Conservation (phyloP, 2,113 vertebrate genomes). For the Caretta caretta region DNA sequence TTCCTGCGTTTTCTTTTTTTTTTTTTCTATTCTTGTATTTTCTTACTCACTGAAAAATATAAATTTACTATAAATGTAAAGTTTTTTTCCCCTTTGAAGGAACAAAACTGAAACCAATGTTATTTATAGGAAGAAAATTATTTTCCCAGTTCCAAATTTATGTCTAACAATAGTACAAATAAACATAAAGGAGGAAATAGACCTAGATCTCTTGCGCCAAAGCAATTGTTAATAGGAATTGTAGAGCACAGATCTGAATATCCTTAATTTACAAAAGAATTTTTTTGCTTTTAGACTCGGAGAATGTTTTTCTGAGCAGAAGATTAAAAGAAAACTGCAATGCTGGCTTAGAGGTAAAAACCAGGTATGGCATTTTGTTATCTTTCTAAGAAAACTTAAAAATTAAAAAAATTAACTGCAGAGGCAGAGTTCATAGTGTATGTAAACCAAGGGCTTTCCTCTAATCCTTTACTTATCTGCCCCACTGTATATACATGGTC, state of each 20-base stretch:
- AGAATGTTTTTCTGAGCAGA: not conserved
- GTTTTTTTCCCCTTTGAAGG: not conserved
- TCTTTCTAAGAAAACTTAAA: constrained; percentile 51
- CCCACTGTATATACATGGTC: constrained; percentile 32
- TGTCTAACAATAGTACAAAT: not conserved
- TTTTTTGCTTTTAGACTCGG: not conserved
- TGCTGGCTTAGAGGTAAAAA: constrained; percentile 17
- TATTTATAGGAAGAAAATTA: not conserved
- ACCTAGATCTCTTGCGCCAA: not conserved
- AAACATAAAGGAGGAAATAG: not conserved
- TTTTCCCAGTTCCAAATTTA: not conserved
- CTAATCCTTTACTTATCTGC: constrained; percentile 63
- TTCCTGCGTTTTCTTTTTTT: not conserved
- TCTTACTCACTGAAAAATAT: not conserved
- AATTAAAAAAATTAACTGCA: constrained; percentile 40
- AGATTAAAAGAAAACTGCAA: not conserved
- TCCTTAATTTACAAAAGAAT: not conserved
- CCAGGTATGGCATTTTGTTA: constrained; percentile 21
- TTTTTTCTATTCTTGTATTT: constrained; percentile 2
- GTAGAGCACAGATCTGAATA: not conserved
- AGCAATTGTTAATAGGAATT: not conserved
- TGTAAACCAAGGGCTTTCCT: constrained; percentile 40
- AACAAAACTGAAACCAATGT: not conserved
- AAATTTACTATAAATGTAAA: not conserved
- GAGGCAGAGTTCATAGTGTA: not conserved